Percentiles rank a stretch among this genome's conserved stretches.
Evolutionary conservation across 53 echinoderm and acorn worm genomes (phyloP).

Genomic region (Holothuria leucospilota): DNA sequence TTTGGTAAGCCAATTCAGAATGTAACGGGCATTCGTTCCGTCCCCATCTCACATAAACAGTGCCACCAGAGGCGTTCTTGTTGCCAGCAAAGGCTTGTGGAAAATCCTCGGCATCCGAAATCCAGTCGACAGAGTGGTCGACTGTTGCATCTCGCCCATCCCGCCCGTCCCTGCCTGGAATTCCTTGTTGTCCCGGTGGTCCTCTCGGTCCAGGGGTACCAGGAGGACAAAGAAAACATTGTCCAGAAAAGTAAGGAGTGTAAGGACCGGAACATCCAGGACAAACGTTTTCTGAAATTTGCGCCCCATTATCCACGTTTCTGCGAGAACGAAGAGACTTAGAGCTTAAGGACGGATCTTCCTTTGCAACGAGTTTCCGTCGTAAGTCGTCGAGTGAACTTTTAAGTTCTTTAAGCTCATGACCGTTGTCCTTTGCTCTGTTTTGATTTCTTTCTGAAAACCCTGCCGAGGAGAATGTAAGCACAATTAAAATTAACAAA

Average conservation of each 20-base stretch:
- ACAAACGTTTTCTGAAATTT: neutral
- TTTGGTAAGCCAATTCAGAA: slow-evolving; percentile 15
- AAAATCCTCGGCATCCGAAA: neutral
- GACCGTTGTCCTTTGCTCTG: too few species aligned
- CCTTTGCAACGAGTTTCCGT: too few species aligned
- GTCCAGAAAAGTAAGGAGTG: slow-evolving; percentile 6
- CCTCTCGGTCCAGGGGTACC: slow-evolving; percentile 19
- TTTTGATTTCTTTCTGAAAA: too few species aligned
- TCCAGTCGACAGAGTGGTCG: too few species aligned
- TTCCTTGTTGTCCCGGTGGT: slow-evolving; percentile 14
- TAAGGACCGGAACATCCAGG: neutral
- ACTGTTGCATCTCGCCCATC: slow-evolving; percentile 17
- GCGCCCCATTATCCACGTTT: neutral
- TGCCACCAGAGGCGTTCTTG: neutral
- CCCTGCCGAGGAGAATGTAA: too few species aligned
- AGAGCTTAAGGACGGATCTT: too few species aligned
- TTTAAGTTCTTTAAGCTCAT: too few species aligned
- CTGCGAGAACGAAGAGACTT: neutral
- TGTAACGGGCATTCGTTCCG: neutral
- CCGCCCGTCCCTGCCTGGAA: neutral
- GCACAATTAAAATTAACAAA: too few species aligned
- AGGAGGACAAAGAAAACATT: slow-evolving; percentile 35
- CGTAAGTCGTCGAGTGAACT: too few species aligned
- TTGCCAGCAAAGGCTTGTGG: neutral
- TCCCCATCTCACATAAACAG: neutral